phyloP scores from a whole-genome alignment of 1,140 invertebrate genomes.

The Nixonia krombeini region DNA sequence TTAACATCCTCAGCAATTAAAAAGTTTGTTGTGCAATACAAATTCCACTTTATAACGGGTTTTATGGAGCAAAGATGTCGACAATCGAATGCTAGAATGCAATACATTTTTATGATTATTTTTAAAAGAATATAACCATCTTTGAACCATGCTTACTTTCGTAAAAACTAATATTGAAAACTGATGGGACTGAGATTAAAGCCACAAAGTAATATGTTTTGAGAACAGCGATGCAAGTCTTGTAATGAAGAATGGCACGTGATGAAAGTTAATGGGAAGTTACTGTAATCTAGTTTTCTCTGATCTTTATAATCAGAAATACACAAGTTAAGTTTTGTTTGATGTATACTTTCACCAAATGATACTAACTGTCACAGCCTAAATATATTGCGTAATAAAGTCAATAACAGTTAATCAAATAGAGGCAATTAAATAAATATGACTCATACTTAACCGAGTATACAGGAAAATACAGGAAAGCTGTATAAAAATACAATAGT shows the following conservation, averaged over 20 bases:
- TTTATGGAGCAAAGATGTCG: conserved; percentile 30
- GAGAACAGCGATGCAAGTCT: background rate
- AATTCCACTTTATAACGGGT: background rate
- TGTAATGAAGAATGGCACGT: background rate
- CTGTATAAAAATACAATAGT: too few species aligned
- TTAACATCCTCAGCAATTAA: conserved; percentile 1
- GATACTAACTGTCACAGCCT: conserved; percentile 29
- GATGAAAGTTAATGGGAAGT: conserved; percentile 8
- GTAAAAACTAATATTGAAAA: background rate
- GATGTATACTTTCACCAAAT: conserved; percentile 26
- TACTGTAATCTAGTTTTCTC: conserved; percentile 27
- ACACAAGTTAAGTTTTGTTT: conserved; percentile 23
- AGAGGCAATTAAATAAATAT: background rate
- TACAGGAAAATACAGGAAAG: too few species aligned
- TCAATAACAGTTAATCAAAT: conserved; percentile 1
- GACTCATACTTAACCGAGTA: too few species aligned
- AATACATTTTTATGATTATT: background rate
- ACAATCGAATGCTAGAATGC: too few species aligned
- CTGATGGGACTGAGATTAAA: background rate
- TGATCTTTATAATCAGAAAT: background rate
- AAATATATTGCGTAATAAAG: too few species aligned
- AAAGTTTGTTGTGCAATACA: background rate
- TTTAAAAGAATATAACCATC: background rate
- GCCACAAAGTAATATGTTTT: background rate
- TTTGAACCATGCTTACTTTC: background rate